A percentile compares a stretch with the other conserved stretches of the same genome.
phyloP scores from a whole-genome alignment of 1,140 invertebrate genomes.

The Brachionus plicatilis region DNA sequence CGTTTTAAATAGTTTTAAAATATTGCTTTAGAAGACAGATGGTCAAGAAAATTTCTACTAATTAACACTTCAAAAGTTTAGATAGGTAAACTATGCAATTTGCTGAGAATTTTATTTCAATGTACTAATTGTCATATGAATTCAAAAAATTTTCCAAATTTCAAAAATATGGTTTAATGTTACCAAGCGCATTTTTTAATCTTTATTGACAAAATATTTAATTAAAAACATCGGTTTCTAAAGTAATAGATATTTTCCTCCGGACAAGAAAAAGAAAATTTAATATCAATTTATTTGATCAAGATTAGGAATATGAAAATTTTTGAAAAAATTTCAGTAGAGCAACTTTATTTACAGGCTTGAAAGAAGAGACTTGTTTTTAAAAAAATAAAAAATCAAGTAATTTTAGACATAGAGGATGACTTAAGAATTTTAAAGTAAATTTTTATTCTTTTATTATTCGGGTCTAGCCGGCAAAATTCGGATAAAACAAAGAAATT shows the following conservation, averaged over 20 bases:
- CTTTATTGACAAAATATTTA: background rate
- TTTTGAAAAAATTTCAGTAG: background rate
- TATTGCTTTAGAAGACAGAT: background rate
- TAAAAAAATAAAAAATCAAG: background rate
- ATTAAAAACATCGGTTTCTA: constrained; percentile 2
- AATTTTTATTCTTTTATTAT: background rate
- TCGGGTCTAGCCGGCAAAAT: background rate
- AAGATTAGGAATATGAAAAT: background rate
- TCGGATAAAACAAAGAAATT: background rate
- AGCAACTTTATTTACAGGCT: background rate
- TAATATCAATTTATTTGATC: background rate
- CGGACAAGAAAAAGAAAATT: background rate
- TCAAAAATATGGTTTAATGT: background rate
- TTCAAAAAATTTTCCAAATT: background rate
- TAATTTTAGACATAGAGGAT: background rate
- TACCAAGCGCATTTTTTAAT: background rate
- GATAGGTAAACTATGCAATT: constrained; percentile 14
- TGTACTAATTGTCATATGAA: background rate
- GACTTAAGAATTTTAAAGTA: constrained; percentile 1
- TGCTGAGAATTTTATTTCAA: background rate
- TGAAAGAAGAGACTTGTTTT: background rate
- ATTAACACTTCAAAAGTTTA: constrained; percentile 22
- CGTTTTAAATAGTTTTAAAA: constrained; percentile 10
- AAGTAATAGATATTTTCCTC: background rate
- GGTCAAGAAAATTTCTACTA: background rate